A percentile compares a stretch with the other conserved stretches of the same genome.
phyloP scores from a whole-genome alignment of 2,888 invertebrate genomes.

The Xestia xanthographa region DNA sequence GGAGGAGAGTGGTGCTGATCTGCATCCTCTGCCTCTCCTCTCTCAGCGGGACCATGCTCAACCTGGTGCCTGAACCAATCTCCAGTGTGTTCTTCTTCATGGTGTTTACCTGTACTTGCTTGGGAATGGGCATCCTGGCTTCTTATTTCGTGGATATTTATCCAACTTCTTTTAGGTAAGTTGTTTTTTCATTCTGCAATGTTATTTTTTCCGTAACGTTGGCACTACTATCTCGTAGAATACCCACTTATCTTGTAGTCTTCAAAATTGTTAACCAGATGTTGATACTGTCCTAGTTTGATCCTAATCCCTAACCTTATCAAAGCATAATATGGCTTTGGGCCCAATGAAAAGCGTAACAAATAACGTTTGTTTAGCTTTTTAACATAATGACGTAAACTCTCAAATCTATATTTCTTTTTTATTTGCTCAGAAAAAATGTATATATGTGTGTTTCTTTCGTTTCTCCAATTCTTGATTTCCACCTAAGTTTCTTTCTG shows the following conservation, averaged over 20 bases:
- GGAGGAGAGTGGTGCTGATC: conserved; percentile 89
- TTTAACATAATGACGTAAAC: background rate
- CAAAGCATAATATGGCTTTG: background rate
- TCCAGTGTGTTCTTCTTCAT: conserved; percentile 85
- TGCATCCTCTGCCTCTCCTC: conserved; percentile 88
- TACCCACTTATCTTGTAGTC: background rate
- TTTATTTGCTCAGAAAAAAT: background rate
- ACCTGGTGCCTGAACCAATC: conserved; percentile 83
- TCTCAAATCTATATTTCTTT: background rate
- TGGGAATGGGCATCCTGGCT: conserved; percentile 86
- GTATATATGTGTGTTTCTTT: background rate
- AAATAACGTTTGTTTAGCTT: background rate
- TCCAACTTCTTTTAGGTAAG: conserved; percentile 85
- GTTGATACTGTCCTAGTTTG: background rate
- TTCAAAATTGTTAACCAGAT: background rate
- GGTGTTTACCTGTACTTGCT: conserved; percentile 84
- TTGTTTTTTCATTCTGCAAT: background rate
- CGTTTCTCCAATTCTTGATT: background rate
- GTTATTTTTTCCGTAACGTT: background rate
- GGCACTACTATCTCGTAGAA: background rate
- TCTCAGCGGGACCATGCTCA: conserved; percentile 86
- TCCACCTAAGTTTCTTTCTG: background rate
- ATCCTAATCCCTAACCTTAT: too few species aligned
- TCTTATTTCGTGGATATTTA: conserved; percentile 87
- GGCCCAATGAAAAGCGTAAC: background rate